Conservation (phyloP, 1,140 invertebrate genomes). For the Sitophilus oryzae region DNA sequence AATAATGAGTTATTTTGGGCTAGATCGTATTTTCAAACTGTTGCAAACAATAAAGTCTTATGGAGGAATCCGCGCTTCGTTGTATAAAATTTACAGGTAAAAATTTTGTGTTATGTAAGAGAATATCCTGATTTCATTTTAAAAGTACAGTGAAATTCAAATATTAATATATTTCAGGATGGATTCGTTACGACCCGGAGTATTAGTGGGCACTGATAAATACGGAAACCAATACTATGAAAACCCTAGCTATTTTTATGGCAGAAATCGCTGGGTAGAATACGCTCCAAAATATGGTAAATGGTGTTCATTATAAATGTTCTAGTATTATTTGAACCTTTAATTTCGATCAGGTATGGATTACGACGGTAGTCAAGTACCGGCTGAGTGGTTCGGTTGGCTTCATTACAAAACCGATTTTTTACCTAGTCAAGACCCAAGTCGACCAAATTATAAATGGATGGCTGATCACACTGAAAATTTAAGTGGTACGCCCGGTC, state of each 20-base stretch:
- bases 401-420: slow-evolving; percentile 78
- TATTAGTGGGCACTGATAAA: slow-evolving; percentile 85
- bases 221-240: slow-evolving; percentile 97
- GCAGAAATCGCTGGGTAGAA: slow-evolving; percentile 91
- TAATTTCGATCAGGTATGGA: slow-evolving; percentile 53
- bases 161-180: slow-evolving; percentile 52
- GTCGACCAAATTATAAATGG: slow-evolving; percentile 77
- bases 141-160: not conserved
- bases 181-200: slow-evolving; percentile 83
- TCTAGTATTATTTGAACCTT: not conserved
- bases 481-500: slow-evolving; percentile 66
- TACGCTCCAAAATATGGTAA: slow-evolving; percentile 64
- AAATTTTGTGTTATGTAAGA: slow-evolving; percentile 40
- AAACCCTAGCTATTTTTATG: slow-evolving; percentile 83
- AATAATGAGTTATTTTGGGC: slow-evolving; percentile 50
- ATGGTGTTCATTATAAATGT: not conserved
- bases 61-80: slow-evolving; percentile 66
- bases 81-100: slow-evolving; percentile 73
- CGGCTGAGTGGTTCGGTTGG: slow-evolving; percentile 88
- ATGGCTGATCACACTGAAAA: slow-evolving; percentile 80
- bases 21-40: slow-evolving; percentile 67
- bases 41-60: slow-evolving; percentile 65
- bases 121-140: slow-evolving; percentile 4
- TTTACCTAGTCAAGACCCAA: slow-evolving; percentile 65
- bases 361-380: slow-evolving; percentile 91